Evolutionary conservation across 2,113 vertebrate genomes (phyloP).

Genomic region (Lanius collurio): DNA sequence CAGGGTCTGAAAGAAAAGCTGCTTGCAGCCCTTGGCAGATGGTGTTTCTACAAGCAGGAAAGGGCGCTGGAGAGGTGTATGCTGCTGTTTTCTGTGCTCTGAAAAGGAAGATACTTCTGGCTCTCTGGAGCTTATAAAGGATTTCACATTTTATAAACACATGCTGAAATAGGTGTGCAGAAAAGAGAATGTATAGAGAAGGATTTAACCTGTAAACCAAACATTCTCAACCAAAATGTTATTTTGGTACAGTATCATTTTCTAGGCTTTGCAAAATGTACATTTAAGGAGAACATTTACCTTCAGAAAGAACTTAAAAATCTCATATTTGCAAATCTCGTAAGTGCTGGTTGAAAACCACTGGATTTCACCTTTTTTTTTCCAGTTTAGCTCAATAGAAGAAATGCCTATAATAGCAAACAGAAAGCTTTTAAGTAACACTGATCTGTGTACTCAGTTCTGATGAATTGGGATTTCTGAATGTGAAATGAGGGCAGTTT

Average conservation of each 20-base stretch:
- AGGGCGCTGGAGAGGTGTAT: background rate
- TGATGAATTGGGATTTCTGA: background rate
- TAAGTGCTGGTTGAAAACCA: background rate
- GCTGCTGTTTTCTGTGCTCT: background rate
- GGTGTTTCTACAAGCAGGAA: background rate
- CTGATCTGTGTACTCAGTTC: background rate
- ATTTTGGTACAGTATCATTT: background rate
- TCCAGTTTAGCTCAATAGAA: background rate
- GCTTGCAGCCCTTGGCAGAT: rapidly evolving
- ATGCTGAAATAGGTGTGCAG: background rate
- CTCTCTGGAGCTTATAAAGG: background rate
- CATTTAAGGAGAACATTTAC: background rate
- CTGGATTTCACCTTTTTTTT: background rate
- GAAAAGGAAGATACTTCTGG: background rate
- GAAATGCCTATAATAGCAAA: background rate
- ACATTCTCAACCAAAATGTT: background rate
- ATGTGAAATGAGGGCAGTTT: background rate
- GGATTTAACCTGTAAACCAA: background rate
- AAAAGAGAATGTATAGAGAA: background rate
- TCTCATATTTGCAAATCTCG: background rate
- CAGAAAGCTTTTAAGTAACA: background rate
- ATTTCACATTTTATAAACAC: background rate
- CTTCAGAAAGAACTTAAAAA: background rate
- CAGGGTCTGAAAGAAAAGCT: background rate
- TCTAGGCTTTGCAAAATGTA: background rate